A percentile compares a stretch with the other conserved stretches of the same genome.
Conservation (phyloP, 2,113 vertebrate species). For the Pyrgilauda ruficollis region DNA sequence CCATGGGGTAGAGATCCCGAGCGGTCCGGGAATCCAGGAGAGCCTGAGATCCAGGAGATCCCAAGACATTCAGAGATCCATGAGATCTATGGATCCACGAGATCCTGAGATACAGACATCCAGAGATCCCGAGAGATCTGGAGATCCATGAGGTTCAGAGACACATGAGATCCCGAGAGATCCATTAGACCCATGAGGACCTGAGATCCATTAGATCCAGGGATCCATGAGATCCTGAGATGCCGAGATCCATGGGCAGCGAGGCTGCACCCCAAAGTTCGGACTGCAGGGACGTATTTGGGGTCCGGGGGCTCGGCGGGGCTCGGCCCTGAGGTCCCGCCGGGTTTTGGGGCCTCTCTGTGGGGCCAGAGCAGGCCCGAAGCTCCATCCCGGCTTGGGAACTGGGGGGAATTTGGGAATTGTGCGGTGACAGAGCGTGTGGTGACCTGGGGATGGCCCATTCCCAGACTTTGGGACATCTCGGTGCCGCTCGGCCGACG, state of each 20-base stretch:
- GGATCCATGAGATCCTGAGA: no score
- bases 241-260: not conserved
- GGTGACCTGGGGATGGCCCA: accelerated
- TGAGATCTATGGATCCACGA: not conserved
- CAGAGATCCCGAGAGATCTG: not conserved
- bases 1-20: not conserved
- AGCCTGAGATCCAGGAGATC: not conserved
- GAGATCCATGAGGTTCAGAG: not conserved
- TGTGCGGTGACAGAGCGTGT: accelerated
- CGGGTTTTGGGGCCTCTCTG: not conserved
- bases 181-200: no score
- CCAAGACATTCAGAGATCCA: no score
- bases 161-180: not conserved
- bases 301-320: not conserved
- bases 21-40: not conserved
- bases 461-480: not conserved
- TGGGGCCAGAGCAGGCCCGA: not conserved
- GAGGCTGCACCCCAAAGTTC: accelerated
- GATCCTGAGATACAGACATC: not conserved
- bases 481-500: accelerated
- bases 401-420: not conserved
- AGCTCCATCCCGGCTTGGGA: not conserved
- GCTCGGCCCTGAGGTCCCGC: not conserved
- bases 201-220: no score
- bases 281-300: not conserved